A percentile compares a stretch with the other conserved stretches of the same genome.
Evolutionary conservation across 2,113 vertebrate species (phyloP).

Genomic region (Sardina pilchardus): DNA sequence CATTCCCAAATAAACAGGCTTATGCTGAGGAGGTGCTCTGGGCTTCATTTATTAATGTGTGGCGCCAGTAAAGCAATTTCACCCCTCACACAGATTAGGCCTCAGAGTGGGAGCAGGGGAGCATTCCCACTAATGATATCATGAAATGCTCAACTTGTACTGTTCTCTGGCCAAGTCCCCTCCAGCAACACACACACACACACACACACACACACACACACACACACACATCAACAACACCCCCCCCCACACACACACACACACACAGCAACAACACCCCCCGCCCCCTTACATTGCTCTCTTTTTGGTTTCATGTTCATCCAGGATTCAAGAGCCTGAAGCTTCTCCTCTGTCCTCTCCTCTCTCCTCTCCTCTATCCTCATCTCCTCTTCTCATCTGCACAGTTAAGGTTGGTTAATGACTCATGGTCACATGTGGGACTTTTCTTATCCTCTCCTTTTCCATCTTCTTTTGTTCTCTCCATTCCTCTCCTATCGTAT

Average conservation of each 20-base stretch:
- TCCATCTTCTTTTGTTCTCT: too few species aligned
- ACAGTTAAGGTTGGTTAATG: too few species aligned
- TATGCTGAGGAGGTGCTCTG: constrained; percentile 31
- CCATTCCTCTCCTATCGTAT: too few species aligned
- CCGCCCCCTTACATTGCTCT: not conserved
- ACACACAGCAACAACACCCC: not conserved
- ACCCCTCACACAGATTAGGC: constrained; percentile 48
- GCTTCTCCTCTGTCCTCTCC: too few species aligned
- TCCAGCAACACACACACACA: not conserved
- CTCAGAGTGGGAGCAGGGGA: constrained; percentile 34
- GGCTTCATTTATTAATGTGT: constrained; percentile 19
- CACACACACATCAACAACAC: too few species aligned
- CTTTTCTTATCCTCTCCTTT: too few species aligned
- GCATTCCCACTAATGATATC: constrained; percentile 55
- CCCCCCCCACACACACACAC: too few species aligned
- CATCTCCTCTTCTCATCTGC: too few species aligned
- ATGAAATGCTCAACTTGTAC: not conserved
- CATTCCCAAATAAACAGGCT: constrained; percentile 52
- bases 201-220: too few species aligned
- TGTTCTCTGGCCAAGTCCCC: constrained; percentile 28
- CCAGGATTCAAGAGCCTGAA: not conserved
- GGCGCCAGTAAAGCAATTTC: constrained; percentile 47
- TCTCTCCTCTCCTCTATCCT: too few species aligned
- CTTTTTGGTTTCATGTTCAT: not conserved
- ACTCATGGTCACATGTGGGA: too few species aligned